phyloP scores from a whole-genome alignment of 1,140 invertebrate species.

The Aphelenchoides fujianensis region DNA sequence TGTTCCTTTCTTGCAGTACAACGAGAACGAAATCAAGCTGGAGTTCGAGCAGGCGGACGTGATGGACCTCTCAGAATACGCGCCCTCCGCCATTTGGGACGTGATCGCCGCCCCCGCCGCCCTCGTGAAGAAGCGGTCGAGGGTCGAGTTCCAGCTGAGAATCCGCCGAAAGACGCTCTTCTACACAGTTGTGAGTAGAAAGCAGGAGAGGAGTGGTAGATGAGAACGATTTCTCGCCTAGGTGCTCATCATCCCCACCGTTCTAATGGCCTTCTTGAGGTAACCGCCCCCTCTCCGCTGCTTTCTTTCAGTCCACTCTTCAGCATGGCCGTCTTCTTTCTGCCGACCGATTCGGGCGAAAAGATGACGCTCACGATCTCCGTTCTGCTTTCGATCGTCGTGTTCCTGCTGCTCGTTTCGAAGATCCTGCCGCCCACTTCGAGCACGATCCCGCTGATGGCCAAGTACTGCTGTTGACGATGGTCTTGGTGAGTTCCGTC shows the following conservation, averaged over 20 bases:
- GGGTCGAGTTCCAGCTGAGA: slow-evolving; percentile 61
- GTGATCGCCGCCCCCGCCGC: slow-evolving; percentile 94
- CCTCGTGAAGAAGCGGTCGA: slow-evolving; percentile 57
- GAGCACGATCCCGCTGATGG: slow-evolving; percentile 87
- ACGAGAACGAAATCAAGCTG: slow-evolving; percentile 73
- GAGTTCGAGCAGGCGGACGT: slow-evolving; percentile 68
- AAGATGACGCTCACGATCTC: slow-evolving; percentile 65
- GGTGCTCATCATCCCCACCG: slow-evolving; percentile 44
- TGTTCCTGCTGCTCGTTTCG: slow-evolving; percentile 94
- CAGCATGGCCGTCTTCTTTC: slow-evolving; percentile 87
- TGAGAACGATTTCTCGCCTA: no score
- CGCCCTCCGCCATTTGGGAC: slow-evolving; percentile 79
- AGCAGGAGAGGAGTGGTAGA: no score
- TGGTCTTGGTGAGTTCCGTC: slow-evolving; percentile 73
- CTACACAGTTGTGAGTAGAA: slow-evolving; percentile 38
- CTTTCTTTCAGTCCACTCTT: slow-evolving; percentile 14
- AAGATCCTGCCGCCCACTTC: slow-evolving; percentile 98
- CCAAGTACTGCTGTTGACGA: slow-evolving; percentile 98
- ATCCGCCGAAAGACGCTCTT: slow-evolving; percentile 48
- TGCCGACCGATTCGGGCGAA: slow-evolving; percentile 73
- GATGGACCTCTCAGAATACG: slow-evolving; percentile 88
- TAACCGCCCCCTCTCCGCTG: no score
- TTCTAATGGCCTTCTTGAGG: slow-evolving; percentile 40
- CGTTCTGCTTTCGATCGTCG: slow-evolving; percentile 93
- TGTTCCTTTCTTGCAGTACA: slow-evolving; percentile 93